phyloP scores from a whole-genome alignment of 2,888 invertebrate genomes.

The Ceramica pisi region DNA sequence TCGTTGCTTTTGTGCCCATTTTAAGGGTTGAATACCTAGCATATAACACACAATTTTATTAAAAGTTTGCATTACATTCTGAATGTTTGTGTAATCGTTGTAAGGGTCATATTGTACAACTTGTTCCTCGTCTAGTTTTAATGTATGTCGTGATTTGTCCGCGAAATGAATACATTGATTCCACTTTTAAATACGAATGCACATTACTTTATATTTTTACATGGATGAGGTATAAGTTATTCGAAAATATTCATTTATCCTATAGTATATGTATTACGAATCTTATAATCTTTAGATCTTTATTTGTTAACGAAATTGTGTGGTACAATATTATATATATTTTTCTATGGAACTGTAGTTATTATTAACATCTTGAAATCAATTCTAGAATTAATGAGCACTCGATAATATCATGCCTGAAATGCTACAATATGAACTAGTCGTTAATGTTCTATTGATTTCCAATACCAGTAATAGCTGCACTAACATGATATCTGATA shows the following conservation, averaged over 20 bases:
- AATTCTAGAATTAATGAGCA: slow-evolving; percentile 35
- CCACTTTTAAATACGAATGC: slow-evolving; percentile 51
- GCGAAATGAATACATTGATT: slow-evolving; percentile 51
- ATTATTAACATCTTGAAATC: slow-evolving; percentile 71
- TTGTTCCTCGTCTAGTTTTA: slow-evolving; percentile 68
- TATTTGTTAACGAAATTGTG: slow-evolving; percentile 70
- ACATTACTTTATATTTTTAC: slow-evolving; percentile 45
- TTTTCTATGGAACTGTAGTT: slow-evolving; percentile 84
- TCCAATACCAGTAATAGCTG: slow-evolving; percentile 47
- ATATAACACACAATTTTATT: slow-evolving; percentile 33
- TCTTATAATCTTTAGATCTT: slow-evolving; percentile 65
- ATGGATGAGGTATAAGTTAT: slow-evolving; percentile 65
- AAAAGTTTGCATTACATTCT: slow-evolving; percentile 51
- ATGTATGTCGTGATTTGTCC: slow-evolving; percentile 40
- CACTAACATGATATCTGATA: slow-evolving; percentile 53
- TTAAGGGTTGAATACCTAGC: slow-evolving; percentile 27
- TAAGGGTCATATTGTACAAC: slow-evolving; percentile 64
- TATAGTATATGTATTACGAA: slow-evolving; percentile 57
- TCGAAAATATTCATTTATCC: slow-evolving; percentile 49
- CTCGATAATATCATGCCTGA: slow-evolving; percentile 30
- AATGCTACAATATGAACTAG: slow-evolving; percentile 30
- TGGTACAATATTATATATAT: slow-evolving; percentile 82
- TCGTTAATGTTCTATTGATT: slow-evolving; percentile 46
- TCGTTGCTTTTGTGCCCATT: slow-evolving; percentile 41
- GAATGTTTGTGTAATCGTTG: slow-evolving; percentile 48